Evolutionary conservation across 2,797 vertebrate species (phyloP).

Genomic region (Mormyrus hasselquistii): DNA sequence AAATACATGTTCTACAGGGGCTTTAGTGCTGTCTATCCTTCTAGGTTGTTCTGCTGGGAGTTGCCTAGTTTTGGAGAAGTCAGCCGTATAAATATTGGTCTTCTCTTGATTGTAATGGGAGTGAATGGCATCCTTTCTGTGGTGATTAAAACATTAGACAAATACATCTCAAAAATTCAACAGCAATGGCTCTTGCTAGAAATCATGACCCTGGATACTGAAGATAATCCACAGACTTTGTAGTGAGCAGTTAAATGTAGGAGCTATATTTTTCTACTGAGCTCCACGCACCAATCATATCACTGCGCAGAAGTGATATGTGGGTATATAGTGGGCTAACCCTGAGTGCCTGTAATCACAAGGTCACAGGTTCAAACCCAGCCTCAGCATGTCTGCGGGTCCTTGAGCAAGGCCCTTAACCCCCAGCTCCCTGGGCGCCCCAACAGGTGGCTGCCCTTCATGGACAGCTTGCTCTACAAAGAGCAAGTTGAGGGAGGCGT

Average conservation of each 20-base stretch:
- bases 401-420: no score
- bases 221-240: not conserved
- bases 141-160: not conserved
- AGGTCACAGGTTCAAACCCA: no score
- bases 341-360: no score
- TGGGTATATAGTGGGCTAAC: no score
- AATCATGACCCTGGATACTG: not conserved
- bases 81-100: not conserved
- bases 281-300: not conserved
- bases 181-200: not conserved
- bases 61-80: not conserved
- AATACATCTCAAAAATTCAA: not conserved
- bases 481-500: no score
- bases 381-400: no score
- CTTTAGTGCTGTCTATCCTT: not conserved
- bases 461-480: no score
- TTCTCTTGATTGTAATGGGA: not conserved
- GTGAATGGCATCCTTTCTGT: not conserved
- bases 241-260: not conserved
- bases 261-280: no score
- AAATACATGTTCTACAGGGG: not conserved
- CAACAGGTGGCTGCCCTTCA: no score
- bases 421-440: no score
- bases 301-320: no score
- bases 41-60: not conserved